phyloP scores from a whole-genome alignment of 2,888 invertebrate species.

The Clitarchus hookeri region DNA sequence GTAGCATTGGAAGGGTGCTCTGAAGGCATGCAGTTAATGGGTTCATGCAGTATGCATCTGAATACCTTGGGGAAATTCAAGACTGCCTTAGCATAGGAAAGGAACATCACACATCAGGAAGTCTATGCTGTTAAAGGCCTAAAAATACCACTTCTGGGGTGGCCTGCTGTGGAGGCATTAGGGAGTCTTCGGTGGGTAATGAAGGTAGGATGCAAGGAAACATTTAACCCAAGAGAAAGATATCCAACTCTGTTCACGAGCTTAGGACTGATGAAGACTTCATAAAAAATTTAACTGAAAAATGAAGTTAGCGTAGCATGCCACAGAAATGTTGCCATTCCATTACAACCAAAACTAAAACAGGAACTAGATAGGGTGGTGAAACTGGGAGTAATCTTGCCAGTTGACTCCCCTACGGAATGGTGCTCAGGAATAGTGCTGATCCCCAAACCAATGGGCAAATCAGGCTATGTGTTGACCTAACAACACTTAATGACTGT shows the following conservation, averaged over 20 bases:
- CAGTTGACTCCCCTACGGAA: too few species aligned
- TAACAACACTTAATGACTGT: too few species aligned
- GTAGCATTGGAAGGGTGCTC: too few species aligned
- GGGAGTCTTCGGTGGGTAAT: background rate
- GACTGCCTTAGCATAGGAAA: too few species aligned
- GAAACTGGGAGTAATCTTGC: too few species aligned
- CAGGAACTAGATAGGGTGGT: too few species aligned
- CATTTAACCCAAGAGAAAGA: too few species aligned
- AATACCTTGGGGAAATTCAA: too few species aligned
- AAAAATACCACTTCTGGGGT: background rate
- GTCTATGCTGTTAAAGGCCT: background rate
- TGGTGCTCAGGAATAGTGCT: constrained; percentile 24
- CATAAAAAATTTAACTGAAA: constrained; percentile 15
- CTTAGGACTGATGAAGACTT: background rate
- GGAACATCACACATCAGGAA: background rate
- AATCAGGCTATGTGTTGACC: constrained; percentile 24
- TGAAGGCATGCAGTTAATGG: too few species aligned
- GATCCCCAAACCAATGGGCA: background rate
- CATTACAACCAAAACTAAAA: too few species aligned
- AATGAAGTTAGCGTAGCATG: constrained; percentile 33
- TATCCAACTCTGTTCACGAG: too few species aligned
- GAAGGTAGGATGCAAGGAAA: background rate
- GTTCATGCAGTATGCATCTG: too few species aligned
- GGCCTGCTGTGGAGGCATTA: background rate
- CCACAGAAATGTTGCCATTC: constrained; percentile 43